A percentile compares a stretch with the other conserved stretches of the same genome.
Conservation (phyloP, 2,113 vertebrate genomes). For the Ibidorhyncha struthersii region DNA sequence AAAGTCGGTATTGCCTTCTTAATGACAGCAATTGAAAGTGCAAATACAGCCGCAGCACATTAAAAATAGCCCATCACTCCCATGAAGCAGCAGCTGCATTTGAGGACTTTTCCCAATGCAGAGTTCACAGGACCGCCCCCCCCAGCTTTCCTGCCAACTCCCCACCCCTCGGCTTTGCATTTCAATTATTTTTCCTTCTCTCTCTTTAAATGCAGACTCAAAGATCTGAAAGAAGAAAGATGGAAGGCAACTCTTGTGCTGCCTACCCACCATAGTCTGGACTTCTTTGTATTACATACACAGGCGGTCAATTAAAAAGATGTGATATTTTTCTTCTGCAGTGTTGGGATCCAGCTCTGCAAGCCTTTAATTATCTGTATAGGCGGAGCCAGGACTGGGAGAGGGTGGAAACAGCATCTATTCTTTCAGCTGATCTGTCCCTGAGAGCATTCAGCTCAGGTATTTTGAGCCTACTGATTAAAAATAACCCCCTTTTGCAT, state of each 20-base stretch:
- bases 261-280: not conserved
- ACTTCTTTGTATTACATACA: not conserved
- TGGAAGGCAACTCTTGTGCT: not conserved
- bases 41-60: constrained; percentile 22
- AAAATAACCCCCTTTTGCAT: not conserved
- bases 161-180: constrained; percentile 23
- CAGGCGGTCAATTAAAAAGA: not conserved
- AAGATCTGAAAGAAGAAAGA: constrained; percentile 13
- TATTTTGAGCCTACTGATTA: not conserved
- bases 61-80: constrained; percentile 54
- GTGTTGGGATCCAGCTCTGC: not conserved
- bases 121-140: not conserved
- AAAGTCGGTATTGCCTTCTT: constrained; percentile 21
- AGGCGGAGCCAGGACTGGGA: not conserved
- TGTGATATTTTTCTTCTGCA: not conserved
- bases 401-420: not conserved
- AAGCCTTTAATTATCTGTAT: constrained; percentile 17
- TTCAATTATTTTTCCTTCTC: constrained; percentile 13
- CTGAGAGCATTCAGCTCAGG: not conserved
- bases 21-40: constrained; percentile 59
- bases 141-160: not conserved
- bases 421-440: not conserved
- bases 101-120: constrained; percentile 35
- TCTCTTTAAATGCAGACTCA: not conserved
- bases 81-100: constrained; percentile 55